These are phyloP conservation scores for Molanna angustata DNA, from an alignment of 2,888 invertebrate genomes.

Conservation along the genomic window DNA sequence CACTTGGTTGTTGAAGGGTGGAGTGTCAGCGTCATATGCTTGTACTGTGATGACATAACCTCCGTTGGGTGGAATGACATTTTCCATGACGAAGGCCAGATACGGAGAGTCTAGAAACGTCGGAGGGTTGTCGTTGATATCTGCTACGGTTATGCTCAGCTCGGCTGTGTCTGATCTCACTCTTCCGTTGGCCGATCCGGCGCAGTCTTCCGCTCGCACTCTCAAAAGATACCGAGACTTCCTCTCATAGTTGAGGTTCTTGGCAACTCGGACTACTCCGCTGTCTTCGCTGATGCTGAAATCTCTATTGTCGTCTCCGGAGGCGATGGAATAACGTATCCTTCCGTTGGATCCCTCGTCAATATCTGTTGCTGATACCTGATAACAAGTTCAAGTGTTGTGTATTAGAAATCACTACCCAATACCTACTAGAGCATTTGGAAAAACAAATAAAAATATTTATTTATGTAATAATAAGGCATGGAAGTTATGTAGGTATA, in stretches of 20 bases:
- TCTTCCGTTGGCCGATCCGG: constrained; percentile 60
- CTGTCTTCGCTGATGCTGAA: constrained; percentile 90
- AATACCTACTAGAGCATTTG: too few species aligned
- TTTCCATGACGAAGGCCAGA: constrained; percentile 90
- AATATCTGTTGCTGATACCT: constrained; percentile 86
- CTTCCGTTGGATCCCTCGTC: constrained; percentile 89
- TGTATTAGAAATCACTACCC: too few species aligned
- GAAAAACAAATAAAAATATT: too few species aligned
- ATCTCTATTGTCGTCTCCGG: constrained; percentile 87
- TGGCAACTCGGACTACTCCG: constrained; percentile 86
- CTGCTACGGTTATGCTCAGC: constrained; percentile 79
- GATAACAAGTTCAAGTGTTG: too few species aligned
- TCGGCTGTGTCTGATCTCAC: constrained; percentile 74
- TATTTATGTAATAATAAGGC: too few species aligned
- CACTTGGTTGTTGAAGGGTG: constrained; percentile 85
- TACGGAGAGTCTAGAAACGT: constrained; percentile 94
- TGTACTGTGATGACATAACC: constrained; percentile 80
- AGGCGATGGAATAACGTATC: constrained; percentile 84
- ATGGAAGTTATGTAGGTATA: too few species aligned
- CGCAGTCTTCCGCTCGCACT: constrained; percentile 86
- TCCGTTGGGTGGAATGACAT: constrained; percentile 75
- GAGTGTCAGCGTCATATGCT: constrained; percentile 89
- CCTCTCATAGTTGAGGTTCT: constrained; percentile 90
- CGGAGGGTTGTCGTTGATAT: constrained; percentile 93
- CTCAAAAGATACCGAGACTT: constrained; percentile 79